Evolutionary conservation across 92 coral and sea anemone genomes (phyloP).

Genomic region (Zoanthus sociatus): DNA sequence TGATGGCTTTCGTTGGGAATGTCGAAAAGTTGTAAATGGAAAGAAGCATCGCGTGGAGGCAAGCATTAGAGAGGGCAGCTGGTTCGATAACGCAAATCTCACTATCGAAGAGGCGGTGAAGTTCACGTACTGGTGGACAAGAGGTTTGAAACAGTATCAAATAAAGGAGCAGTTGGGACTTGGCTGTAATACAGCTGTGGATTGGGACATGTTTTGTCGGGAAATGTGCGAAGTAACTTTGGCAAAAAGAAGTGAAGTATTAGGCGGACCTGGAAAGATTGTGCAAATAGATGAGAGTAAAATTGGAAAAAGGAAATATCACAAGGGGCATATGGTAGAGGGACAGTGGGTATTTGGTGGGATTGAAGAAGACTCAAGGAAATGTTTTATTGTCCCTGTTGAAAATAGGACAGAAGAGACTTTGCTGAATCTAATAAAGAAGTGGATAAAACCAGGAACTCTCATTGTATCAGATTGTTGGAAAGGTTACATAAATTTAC

Average conservation of each 20-base stretch:
- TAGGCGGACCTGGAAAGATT: too few species aligned
- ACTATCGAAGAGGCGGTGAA: constrained; percentile 36
- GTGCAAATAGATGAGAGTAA: too few species aligned
- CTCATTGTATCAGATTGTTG: too few species aligned
- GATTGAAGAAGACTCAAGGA: too few species aligned
- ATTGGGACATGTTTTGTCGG: constrained; percentile 40
- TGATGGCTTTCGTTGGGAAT: not conserved
- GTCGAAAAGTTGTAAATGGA: not conserved
- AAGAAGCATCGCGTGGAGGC: constrained; percentile 26
- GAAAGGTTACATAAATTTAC: too few species aligned
- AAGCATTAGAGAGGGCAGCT: constrained; percentile 18
- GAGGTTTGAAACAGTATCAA: constrained; percentile 43
- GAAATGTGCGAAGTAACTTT: constrained; percentile 24
- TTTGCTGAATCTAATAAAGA: too few species aligned
- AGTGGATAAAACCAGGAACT: too few species aligned
- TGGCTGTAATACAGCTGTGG: constrained; percentile 45
- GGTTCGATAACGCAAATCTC: constrained; percentile 45
- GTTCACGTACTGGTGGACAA: constrained; percentile 51
- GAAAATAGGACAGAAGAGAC: too few species aligned
- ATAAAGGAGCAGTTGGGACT: constrained; percentile 34
- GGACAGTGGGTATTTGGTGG: too few species aligned
- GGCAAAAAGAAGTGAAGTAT: constrained; percentile 18
- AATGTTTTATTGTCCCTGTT: too few species aligned
- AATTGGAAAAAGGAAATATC: too few species aligned
- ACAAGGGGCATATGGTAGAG: too few species aligned